phyloP scores from a whole-genome alignment of 53 echinoderm and acorn worm species.

The Echinometra lucunter region DNA sequence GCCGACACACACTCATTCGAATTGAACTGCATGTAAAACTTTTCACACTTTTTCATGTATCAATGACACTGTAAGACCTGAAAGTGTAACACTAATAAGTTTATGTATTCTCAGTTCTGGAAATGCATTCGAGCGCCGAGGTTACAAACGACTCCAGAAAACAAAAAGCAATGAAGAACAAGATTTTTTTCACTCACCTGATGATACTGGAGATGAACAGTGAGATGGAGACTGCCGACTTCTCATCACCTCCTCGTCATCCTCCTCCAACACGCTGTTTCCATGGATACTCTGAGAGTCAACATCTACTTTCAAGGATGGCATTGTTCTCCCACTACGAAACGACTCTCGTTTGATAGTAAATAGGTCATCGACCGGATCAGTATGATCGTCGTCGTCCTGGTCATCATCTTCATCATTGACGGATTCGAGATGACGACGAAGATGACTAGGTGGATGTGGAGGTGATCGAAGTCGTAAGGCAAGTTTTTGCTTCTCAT shows the following conservation, averaged over 20 bases:
- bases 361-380: constrained; percentile 7
- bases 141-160: neutral
- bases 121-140: neutral
- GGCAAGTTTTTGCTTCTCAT: constrained; percentile 36
- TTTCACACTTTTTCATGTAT: too few species aligned
- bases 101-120: too few species aligned
- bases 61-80: too few species aligned
- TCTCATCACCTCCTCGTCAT: constrained; percentile 52
- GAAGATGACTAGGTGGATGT: neutral
- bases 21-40: too few species aligned
- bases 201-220: constrained; percentile 37
- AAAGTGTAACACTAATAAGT: too few species aligned
- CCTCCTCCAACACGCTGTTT: constrained; percentile 21
- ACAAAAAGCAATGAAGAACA: neutral
- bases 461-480: constrained; percentile 44
- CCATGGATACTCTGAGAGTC: constrained; percentile 55
- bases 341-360: constrained; percentile 39
- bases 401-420: neutral
- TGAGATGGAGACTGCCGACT: constrained; percentile 51
- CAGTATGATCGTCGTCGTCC: neutral
- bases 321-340: neutral
- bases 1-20: too few species aligned
- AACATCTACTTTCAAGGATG: neutral
- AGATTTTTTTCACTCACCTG: constrained; percentile 3
- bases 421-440: constrained; percentile 3